Base-by-base conservation (phyloP, 2,888 invertebrate species). In the Microctonus hyperodae region DNA sequence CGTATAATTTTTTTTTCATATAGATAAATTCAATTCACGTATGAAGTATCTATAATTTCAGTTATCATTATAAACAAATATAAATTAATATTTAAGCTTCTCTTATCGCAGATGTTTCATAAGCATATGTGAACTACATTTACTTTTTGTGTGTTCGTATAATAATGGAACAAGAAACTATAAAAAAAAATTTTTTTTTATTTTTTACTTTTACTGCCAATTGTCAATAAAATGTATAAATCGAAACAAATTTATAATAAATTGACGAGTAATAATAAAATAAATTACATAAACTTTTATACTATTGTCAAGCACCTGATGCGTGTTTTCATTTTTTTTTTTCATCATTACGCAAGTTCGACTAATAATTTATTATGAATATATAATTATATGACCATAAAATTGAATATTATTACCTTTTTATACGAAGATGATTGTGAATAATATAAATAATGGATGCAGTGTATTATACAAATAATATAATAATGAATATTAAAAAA, bases 311-410 rank as follows among this genome's bases (percentile, higher is more conserved):
- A 23, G 11, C 22, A 51, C 13, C 44, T 16, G 13, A 44, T 60
- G 50, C 44, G 7, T 44, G 16, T 59, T 65, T 33, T 51, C 31
- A 60, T 50, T 57, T 66, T 61, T 65, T 65, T n/a, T 44, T 44
- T 44, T 16, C 53, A 48, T 61, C 50, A 61, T 23, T 44, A 60
- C 35, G 59, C 66, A 66, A 66, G 66, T 61, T 66, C 66, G 66
- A 66, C 61, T 66, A 61, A 56, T 66, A 56, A 60, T 61, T 65
- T 65, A 65, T 56, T 33, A 56, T 33, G 33, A 16, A 56, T 16
- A 33, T 56, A 56, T 56, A 11, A 10, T 5, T 28, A 28, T 28
- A 28, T 7, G 28, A 5, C 5, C 28, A 28, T 28, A 28, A 44
- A 7, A n/a, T 16, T 7, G 9, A 44, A 44, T 44, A 44, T 44